A percentile compares a stretch with the other conserved stretches of the same genome.
Evolutionary conservation across 2,797 vertebrate genomes (phyloP).

Genomic region (Mormyrus hasselquistii): DNA sequence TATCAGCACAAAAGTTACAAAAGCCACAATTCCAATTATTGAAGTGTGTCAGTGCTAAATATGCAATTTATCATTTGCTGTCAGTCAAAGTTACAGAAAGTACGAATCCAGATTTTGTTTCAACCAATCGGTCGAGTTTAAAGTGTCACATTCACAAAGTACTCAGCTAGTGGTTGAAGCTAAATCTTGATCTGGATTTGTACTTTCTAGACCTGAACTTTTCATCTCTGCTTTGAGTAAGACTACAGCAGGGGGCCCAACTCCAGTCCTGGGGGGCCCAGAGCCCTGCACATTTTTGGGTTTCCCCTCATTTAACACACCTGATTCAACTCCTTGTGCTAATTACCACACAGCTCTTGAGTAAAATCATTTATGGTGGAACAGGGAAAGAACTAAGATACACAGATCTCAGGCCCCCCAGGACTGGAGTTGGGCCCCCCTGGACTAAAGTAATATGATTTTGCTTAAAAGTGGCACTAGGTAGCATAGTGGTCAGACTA

Average conservation of each 20-base stretch:
- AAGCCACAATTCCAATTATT: background rate
- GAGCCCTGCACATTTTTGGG: no score
- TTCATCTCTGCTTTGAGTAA: background rate
- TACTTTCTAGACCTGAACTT: background rate
- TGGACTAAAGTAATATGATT: background rate
- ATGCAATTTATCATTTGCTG: background rate
- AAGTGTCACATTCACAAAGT: background rate
- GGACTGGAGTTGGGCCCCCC: no score
- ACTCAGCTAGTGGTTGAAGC: background rate
- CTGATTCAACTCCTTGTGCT: no score
- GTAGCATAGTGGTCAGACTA: background rate
- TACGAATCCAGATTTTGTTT: background rate
- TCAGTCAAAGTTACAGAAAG: background rate
- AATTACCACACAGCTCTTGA: no score
- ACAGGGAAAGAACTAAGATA: no score
- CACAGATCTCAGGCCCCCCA: no score
- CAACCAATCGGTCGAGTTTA: background rate
- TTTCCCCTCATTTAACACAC: no score
- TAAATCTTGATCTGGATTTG: background rate
- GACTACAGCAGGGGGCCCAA: no score
- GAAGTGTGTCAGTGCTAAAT: background rate
- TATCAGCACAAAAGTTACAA: background rate
- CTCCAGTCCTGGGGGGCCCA: no score
- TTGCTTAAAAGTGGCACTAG: background rate
- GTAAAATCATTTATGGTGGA: no score